Base-by-base conservation (phyloP, 1,140 invertebrate genomes). In the Zaprionus inermis region DNA sequence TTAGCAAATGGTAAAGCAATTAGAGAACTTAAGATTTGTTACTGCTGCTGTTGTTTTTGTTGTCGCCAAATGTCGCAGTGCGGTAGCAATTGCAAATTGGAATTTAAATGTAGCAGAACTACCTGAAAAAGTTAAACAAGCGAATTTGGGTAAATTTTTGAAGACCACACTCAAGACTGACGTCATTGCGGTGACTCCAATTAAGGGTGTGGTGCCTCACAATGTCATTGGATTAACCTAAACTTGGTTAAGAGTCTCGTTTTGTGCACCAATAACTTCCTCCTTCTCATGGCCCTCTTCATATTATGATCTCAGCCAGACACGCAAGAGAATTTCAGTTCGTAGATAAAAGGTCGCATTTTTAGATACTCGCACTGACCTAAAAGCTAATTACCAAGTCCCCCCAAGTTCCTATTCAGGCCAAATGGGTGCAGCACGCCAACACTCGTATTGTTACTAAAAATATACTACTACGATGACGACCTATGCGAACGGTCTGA, bases 1-100 rank as follows among this genome's bases (percentile, higher is more conserved):
- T 76, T 72, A 72, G 69, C 61, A 51, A 66, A 72, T 60, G 32
- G 69, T 55, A 44, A 71, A 72, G 61, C 73, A 66, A 72, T 72
- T 72, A 66, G 59, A 72, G 55, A 72, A 61, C 68, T 64, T 58
- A 44, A 55, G 51, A 58, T 61, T 63, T 61, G 56, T 58, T 51
- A 49, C 20, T 55, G 49, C 36, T 64, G 36, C 28, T 51, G 38
- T 34, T 57, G 28, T 14, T 38, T 41, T 20, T 36, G 58, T 14
- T 66, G 61, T 65, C 52, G 71, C 59, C 63, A 46, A 66, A 67
- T 75, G 59, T 71, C 68, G 72, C 72, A 74, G 22, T 65, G 72
- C 59, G 49, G 70, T 59, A 20, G 41, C 54, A 30, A 58, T 32
- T 9, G 14, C 46, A 65, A 55, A 58, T 59, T 41, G 3, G n/a